Base-by-base conservation (phyloP, 2,113 vertebrate genomes). In the Zeus faber region DNA sequence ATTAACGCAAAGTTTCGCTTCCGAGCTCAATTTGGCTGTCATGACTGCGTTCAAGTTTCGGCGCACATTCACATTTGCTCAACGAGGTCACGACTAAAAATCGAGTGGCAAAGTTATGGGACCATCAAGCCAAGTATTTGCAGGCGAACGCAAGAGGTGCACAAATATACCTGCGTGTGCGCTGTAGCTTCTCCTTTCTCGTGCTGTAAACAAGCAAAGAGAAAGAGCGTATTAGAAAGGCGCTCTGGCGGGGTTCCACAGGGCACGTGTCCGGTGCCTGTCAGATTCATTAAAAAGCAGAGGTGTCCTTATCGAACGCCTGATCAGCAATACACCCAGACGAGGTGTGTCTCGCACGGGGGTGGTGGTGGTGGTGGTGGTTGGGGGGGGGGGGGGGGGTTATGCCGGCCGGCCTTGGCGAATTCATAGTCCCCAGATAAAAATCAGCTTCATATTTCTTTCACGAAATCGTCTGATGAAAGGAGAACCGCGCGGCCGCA, bases 221-320 rank as follows among this genome's bases (percentile, higher is more conserved):
- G 80, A 77, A 82, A 89, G 84, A 61, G 68, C 77, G 76, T 74
- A 89, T 84, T 84, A 85, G 80, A 77, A 90, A 87, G 46, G 50
- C 70, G 49, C 0, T 0, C 52, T 65, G n/a, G n/a, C n/a, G n/a
- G n/a, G n/a, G 57, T 79, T 81, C 71, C 83, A 80, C 72, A 80
- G 83, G 80, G 85, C 85, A 81, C 68, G 77, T 82, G 77, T 87
- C 84, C 93, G 92, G 88, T 74, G 88, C 86, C 88, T 93, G 90
- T 90, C 92, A 91, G 89, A 89, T 80, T 84, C 83, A 90, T 87
- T 65, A 89, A 91, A 92, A 83, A 76, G 49, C 87, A 79, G 85
- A 85, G 71, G 85, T 81, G 81, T 70, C 73, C 59, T 91, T 92
- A 92, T 93, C 91, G 90, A 77, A 93, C 85, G 88, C 77, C 76